These are phyloP conservation scores for Pogonomyrmex californicus DNA, from an alignment of 1,140 invertebrate species.

Conservation along the genomic window DNA sequence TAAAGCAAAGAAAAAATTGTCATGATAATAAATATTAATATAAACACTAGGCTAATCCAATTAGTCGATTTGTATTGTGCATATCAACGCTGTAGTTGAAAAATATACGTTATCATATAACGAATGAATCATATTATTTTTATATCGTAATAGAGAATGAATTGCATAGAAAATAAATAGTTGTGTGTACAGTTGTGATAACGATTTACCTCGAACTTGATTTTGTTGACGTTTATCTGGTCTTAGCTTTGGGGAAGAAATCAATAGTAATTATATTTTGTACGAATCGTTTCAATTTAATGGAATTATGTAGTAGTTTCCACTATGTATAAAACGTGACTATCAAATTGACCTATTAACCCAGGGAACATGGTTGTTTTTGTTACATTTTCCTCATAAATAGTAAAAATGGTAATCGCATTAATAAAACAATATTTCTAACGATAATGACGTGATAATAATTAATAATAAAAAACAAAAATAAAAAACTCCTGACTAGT, in stretches of 20 bases:
- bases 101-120: background rate
- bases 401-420: background rate
- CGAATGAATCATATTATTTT: slow-evolving; percentile 18
- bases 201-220: background rate
- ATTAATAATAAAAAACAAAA: no score
- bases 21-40: background rate
- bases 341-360: slow-evolving; percentile 20
- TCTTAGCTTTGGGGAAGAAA: background rate
- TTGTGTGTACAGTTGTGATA: slow-evolving; percentile 5
- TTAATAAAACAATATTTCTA: background rate
- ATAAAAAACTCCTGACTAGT: background rate
- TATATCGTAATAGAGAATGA: background rate
- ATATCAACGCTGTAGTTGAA: background rate
- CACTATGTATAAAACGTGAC: background rate
- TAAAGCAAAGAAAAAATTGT: background rate
- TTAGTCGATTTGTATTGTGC: background rate
- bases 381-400: background rate
- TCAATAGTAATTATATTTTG: background rate
- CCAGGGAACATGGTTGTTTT: background rate
- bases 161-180: slow-evolving; percentile 12
- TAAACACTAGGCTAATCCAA: background rate
- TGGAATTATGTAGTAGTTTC: background rate
- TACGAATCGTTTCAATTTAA: background rate
- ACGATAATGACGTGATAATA: no score
- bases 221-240: slow-evolving; percentile 18